These are phyloP conservation scores for Oasisia sp. DNA, from an alignment of 2,888 invertebrate species.

Conservation along the genomic window DNA sequence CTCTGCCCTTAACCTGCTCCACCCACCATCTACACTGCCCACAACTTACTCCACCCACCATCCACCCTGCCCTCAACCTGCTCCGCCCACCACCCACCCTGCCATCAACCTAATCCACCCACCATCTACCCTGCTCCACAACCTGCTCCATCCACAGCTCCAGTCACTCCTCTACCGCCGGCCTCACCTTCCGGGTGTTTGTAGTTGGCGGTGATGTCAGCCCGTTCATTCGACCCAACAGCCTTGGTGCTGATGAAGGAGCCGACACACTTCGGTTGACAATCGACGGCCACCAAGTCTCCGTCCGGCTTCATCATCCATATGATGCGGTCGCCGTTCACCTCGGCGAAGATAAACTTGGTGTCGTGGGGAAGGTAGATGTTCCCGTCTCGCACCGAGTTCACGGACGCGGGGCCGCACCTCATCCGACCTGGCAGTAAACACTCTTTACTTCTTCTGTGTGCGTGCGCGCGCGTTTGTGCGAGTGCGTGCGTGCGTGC, in stretches of 20 bases:
- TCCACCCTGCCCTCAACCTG: not conserved
- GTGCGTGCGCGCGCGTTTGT: not conserved
- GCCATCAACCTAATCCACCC: not conserved
- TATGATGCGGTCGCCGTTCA: slow-evolving; percentile 91
- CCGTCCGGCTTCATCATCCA: slow-evolving; percentile 70
- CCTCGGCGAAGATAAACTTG: slow-evolving; percentile 89
- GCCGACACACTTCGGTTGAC: slow-evolving; percentile 35
- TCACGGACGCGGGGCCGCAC: slow-evolving; percentile 83
- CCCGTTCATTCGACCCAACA: slow-evolving; percentile 22
- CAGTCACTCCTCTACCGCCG: not conserved
- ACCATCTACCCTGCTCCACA: not conserved
- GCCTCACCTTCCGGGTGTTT: slow-evolving; percentile 39
- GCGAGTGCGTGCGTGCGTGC: not conserved
- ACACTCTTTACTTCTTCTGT: not conserved
- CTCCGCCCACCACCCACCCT: not conserved
- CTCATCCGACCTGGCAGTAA: not conserved
- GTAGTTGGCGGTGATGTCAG: slow-evolving; percentile 39
- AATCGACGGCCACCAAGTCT: slow-evolving; percentile 20
- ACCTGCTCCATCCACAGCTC: not conserved
- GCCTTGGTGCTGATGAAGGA: slow-evolving; percentile 39
- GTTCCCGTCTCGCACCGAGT: slow-evolving; percentile 85
- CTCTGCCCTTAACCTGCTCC: not conserved
- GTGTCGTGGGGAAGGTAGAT: slow-evolving; percentile 84
- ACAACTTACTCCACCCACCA: not conserved
- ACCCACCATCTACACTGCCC: not conserved